Conservation (phyloP, 1,140 invertebrate species). For the Pantala flavescens region DNA sequence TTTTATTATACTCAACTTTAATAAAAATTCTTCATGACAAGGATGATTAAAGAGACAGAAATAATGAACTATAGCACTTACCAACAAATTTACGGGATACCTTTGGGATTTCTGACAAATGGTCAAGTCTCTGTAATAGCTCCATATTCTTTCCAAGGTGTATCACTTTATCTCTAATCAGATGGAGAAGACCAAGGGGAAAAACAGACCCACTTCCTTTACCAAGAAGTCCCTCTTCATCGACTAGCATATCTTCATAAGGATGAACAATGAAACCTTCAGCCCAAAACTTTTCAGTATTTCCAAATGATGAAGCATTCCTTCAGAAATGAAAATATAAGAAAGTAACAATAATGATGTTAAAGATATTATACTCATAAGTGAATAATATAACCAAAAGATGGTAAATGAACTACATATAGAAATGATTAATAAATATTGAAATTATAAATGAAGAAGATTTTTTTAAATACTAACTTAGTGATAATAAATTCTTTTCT, state of each 20-base stretch:
- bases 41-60: too few relatives aligned
- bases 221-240: slow-evolving; percentile 4
- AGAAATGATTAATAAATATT: too few relatives aligned
- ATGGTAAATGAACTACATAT: too few relatives aligned
- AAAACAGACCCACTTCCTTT: background rate
- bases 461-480: slow-evolving; percentile 29
- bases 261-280: slow-evolving; percentile 7
- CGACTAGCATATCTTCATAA: background rate
- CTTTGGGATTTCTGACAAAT: slow-evolving; percentile 13
- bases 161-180: slow-evolving; percentile 11
- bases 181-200: background rate
- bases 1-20: too few relatives aligned
- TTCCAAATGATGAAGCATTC: background rate
- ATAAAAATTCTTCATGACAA: too few relatives aligned
- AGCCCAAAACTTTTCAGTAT: background rate
- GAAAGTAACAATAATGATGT: too few relatives aligned
- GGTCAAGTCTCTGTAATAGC: slow-evolving; percentile 15
- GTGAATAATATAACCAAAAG: too few relatives aligned
- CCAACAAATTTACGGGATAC: slow-evolving; percentile 7
- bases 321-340: background rate
- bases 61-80: background rate
- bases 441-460: too few relatives aligned
- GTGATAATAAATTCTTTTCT: slow-evolving; percentile 42
- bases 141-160: slow-evolving; percentile 17
- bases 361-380: too few relatives aligned